Evolutionary conservation across 30 jellyfish, hydroid and myxozoan genomes (phyloP), one percentile per base, ranked within the genome.

Genomic region (Clytia hemisphaerica): DNA sequence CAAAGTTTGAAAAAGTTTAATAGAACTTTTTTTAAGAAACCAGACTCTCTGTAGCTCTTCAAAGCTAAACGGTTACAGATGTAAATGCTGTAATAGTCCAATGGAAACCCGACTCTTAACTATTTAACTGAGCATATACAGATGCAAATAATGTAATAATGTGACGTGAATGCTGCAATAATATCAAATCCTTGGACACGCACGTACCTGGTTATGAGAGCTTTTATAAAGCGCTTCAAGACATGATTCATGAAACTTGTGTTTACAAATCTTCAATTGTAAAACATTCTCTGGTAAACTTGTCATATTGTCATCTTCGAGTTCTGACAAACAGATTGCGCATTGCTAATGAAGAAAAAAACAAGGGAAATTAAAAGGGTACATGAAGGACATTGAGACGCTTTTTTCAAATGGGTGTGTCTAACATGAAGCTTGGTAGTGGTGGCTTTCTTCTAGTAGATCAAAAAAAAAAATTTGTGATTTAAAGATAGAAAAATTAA

Each of bases 231-330:
- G 60, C 21, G 71, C 78, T 37, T n/a, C 78, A 59, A 78, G 46
- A 30, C 93, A 78, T 32, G 72, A 63, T 32, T 78, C 93, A 42
- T 78, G 93, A 42, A 78, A 78, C 50, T 47, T 67, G 61, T 78
- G 93, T 9, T 70, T 61, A 47, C 93, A 78, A 18, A 32, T 19
- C 6, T 67, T 67, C 1, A 78, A 73, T 25, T 78, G 77, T 16
- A 78, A 69, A n/a, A 78, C 73, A 26, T 77, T 34, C 21, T 67
- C 70, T 21, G 30, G 19, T 21, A 57, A 37, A 30, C 54, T 33
- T 42, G 18, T 19, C 25, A n/a, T 44, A 21, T 57, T 44, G 16
- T 12, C 70, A 12, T 57, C 70, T n/a, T 6, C 16, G 3, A 57
- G 30, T 6, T 37, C 25, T 57, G 30, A n/a, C 53, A 57, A 0